Evolutionary conservation across 2,113 vertebrate genomes (phyloP).

Genomic region (Catharus fuscescens): DNA sequence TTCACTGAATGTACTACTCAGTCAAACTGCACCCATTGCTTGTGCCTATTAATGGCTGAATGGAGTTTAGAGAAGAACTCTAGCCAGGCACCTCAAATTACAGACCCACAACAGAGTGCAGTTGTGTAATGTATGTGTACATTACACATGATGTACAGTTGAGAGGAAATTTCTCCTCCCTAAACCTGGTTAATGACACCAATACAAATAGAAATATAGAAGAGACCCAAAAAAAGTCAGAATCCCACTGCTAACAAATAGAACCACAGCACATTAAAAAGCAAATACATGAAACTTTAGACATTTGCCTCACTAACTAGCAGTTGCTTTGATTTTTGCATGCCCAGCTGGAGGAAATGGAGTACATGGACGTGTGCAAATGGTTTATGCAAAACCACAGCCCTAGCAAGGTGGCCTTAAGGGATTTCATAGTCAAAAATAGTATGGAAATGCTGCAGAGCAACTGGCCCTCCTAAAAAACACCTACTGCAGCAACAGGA

Average conservation of each 20-base stretch:
- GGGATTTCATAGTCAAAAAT: not conserved
- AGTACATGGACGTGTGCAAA: not conserved
- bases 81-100: not conserved
- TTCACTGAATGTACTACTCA: not conserved
- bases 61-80: not conserved
- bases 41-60: not conserved
- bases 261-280: not conserved
- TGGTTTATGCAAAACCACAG: not conserved
- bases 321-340: not conserved
- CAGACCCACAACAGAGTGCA: not conserved
- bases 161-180: not conserved
- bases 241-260: not conserved
- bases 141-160: rapidly evolving
- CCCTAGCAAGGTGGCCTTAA: not conserved
- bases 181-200: not conserved
- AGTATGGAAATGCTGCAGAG: not conserved
- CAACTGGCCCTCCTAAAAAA: not conserved
- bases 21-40: not conserved
- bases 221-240: not conserved
- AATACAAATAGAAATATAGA: not conserved
- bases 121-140: not conserved
- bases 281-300: not conserved
- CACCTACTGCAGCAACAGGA: not conserved
- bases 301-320: not conserved
- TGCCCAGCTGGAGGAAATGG: not conserved